Evolutionary conservation across 2,888 invertebrate genomes (phyloP).

Genomic region (Theodoxus fluviatilis): DNA sequence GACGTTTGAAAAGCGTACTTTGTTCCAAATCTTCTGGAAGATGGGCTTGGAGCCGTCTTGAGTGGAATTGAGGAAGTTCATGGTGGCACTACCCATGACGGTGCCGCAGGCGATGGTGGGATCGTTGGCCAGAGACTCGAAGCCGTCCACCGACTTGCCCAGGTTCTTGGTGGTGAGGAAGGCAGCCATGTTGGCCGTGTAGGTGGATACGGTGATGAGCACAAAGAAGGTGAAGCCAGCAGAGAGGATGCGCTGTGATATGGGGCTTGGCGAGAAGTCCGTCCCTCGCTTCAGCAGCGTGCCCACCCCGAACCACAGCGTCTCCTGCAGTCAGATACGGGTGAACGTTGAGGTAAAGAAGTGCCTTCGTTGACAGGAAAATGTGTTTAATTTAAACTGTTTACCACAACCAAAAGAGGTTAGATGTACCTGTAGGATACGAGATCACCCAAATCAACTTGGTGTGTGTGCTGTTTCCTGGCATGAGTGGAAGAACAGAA

Average conservation of each 20-base stretch:
- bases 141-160: constrained; percentile 43
- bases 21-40: constrained; percentile 41
- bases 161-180: constrained; percentile 54
- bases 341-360: no score
- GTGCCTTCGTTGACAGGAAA: no score
- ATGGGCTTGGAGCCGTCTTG: constrained; percentile 30
- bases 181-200: constrained; percentile 59
- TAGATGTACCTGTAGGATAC: no score
- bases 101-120: constrained; percentile 40
- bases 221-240: constrained; percentile 57
- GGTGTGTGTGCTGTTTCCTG: no score
- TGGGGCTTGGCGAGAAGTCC: constrained; percentile 50
- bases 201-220: constrained; percentile 55
- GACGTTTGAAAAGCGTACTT: no score
- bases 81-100: constrained; percentile 49
- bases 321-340: constrained; percentile 29
- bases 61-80: constrained; percentile 49
- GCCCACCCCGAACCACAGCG: constrained; percentile 49
- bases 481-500: no score
- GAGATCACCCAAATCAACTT: no score
- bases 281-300: constrained; percentile 54
- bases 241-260: constrained; percentile 53
- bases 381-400: no score
- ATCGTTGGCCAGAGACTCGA: constrained; percentile 44
- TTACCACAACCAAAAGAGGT: no score